Evolutionary conservation across 1,140 invertebrate species (phyloP).

Genomic region (Drosophila persimilis): DNA sequence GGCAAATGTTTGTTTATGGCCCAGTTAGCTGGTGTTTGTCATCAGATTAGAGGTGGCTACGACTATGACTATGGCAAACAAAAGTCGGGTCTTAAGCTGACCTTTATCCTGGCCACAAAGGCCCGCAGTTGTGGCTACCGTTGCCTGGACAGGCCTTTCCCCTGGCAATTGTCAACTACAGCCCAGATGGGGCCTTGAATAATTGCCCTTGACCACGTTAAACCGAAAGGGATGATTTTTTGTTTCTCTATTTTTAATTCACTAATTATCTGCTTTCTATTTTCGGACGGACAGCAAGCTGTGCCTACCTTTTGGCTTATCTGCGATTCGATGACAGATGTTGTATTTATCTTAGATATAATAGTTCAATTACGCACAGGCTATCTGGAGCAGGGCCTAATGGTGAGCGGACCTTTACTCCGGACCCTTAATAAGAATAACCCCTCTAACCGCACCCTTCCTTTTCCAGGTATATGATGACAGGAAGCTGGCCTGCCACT

Average conservation of each 20-base stretch:
- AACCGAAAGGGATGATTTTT: not conserved
- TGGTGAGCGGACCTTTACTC: slow-evolving; percentile 85
- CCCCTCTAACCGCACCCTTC: no score
- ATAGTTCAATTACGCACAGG: slow-evolving; percentile 96
- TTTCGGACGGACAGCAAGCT: slow-evolving; percentile 84
- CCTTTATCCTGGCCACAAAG: slow-evolving; percentile 49
- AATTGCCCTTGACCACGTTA: slow-evolving; percentile 66
- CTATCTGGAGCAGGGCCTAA: slow-evolving; percentile 97
- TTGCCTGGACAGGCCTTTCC: slow-evolving; percentile 1
- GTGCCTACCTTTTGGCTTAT: slow-evolving; percentile 89
- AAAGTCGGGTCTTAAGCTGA: slow-evolving; percentile 47
- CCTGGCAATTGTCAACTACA: slow-evolving; percentile 61
- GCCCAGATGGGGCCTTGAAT: slow-evolving; percentile 29
- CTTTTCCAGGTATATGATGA: slow-evolving; percentile 89
- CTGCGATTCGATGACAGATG: slow-evolving; percentile 92
- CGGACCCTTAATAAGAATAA: no score
- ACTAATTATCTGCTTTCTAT: not conserved
- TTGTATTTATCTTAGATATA: slow-evolving; percentile 94
- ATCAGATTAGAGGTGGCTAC: slow-evolving; percentile 63
- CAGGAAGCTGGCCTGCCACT: slow-evolving; percentile 94
- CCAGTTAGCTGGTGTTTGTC: slow-evolving; percentile 65
- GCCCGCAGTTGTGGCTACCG: slow-evolving; percentile 10
- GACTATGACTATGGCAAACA: slow-evolving; percentile 35
- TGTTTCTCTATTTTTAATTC: slow-evolving; percentile 3
- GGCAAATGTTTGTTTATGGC: slow-evolving; percentile 68